Evolutionary conservation across 2,888 invertebrate species (phyloP), one percentile per base, ranked within the genome.

Genomic region (Palloptera scutellata): DNA sequence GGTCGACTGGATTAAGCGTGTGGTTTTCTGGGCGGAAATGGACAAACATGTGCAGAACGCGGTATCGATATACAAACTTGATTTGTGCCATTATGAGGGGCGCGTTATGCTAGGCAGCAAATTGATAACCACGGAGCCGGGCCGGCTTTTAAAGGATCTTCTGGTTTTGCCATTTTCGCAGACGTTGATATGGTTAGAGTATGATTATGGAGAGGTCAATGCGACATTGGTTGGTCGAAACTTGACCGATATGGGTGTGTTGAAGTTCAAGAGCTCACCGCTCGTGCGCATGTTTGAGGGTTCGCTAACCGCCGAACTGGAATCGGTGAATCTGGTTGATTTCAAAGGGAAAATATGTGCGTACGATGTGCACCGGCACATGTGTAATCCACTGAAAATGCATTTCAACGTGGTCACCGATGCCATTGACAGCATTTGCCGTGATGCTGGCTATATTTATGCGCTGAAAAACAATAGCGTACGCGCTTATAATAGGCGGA

Each of bases 1-100:
- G 1, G 87, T 95, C 0, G 96, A 97, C 84, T 97, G 97, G 97
- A 89, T 97, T 54, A 90, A 92, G 60, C 88, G 95, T 60, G 90
- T 91, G 57, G 86, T 97, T 8, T 97, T 94, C 81, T 95, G 94
- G 90, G 88, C 91, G 0, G 94, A 94, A 83, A 79, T 87, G 19
- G 84, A 86, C 1, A 85, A 86, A 6, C 68, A 70, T 0, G 45
- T 66, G 1, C 72, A 76, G 5, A 82, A 85, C n/a, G 70, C 78
- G 0, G 87, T 88, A 67, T 87, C 88, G 0, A 86, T 92, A 40
- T 89, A 90, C 77, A 88, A 89, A 71, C 85, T 93, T 5, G 90
- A 92, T 79, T 82, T 94, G 20, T 91, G 89, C 70, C 85, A 86
- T n/a, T 85, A 87, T 15, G 88, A 88, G 59, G 87, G 86, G 0